Conservation (phyloP, 2,113 vertebrate genomes). For the Hippocampus zosterae region DNA sequence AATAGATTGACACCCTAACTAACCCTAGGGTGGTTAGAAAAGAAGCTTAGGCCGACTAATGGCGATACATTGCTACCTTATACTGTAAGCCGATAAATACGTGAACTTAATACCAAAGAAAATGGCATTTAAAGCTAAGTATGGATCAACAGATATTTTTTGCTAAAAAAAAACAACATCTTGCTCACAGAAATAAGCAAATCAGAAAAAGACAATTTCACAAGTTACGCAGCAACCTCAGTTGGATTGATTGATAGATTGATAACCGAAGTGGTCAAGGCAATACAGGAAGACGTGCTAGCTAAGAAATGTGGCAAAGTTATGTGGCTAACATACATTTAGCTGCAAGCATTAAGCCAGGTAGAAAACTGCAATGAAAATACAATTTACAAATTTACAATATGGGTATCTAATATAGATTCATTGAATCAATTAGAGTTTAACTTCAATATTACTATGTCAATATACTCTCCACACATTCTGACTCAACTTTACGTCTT, state of each 20-base stretch:
- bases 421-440: no score
- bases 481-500: not conserved
- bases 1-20: no score
- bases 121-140: not conserved
- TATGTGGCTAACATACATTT: no score
- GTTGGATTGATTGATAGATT: not conserved
- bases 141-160: not conserved
- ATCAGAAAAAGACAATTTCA: no score
- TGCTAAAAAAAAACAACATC: not conserved
- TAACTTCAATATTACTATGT: not conserved
- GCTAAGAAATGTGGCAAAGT: not conserved
- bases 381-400: no score
- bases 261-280: not conserved
- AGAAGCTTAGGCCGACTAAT: no score
- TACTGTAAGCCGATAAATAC: not conserved
- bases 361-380: no score
- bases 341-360: no score
- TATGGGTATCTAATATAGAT: no score
- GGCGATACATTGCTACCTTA: no score
- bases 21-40: no score
- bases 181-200: not conserved
- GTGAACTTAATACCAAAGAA: not conserved
- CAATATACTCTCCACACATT: not conserved
- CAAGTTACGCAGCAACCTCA: not conserved
- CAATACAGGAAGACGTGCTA: not conserved